Base-by-base conservation (phyloP, 2,113 vertebrate species). In the Uria lomvia region DNA sequence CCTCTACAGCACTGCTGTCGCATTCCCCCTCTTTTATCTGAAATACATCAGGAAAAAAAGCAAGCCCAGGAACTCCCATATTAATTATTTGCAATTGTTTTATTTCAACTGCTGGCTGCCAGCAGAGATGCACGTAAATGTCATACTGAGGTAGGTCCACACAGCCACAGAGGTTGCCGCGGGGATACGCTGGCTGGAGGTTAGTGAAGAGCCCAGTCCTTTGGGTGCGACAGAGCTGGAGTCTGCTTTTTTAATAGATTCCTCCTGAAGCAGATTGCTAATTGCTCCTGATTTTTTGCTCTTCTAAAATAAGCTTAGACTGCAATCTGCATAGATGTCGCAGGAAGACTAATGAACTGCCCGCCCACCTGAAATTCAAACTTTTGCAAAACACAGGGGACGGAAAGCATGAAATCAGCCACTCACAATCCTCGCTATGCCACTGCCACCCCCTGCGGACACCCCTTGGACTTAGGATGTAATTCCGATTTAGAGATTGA, bases 271-370 rank as follows among this genome's bases (percentile, higher is more conserved):
- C 88, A 95, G 74, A 95, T 91, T 86, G 87, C 89, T 89, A 90
- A 96, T 78, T 95, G 88, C 91, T 92, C 60, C 94, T 52, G 50
- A 84, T 88, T 96, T 77, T 12, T 15, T 58, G 20, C 88, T 84
- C 88, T 94, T 59, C 94, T 95, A 93, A 94, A 93, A 92, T 92
- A 96, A 96, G 94, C 91, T 66, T 32, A 45, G 76, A 29, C 60
- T 6, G 66, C 94, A 94, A 87, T 95, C 94, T 87, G 91, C 76
- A 71, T 23, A 71, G 76, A 56, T 38, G 62, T 32, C 43, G 62
- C 89, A 86, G 83, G 53, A 75, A 73, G 79, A 84, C 75, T 89
- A 59, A 91, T 50, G 79, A 90, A 40, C 6, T 10, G 32, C 85
- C 42, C n/a, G 1, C 93, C 93, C 88, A 88, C 93, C 83, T 30